Conservation (phyloP, 2,113 vertebrate genomes). For the Pterocles orientalis region DNA sequence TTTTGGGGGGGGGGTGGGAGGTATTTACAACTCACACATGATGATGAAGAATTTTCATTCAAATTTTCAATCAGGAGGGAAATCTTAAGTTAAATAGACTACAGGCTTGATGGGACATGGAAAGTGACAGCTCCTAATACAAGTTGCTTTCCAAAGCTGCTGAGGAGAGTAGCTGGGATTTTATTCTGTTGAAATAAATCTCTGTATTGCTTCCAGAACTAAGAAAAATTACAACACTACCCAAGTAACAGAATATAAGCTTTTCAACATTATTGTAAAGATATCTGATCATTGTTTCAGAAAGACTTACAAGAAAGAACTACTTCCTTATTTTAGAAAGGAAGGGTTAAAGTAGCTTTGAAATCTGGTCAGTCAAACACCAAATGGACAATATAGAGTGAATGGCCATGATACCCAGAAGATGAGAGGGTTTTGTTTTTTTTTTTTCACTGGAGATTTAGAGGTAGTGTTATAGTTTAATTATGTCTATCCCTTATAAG, state of each 20-base stretch:
- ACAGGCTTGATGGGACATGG: not conserved
- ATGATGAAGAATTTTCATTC: not conserved
- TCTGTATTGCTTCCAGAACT: not conserved
- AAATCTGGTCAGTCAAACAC: not conserved
- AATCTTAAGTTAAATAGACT: not conserved
- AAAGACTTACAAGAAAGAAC: not conserved
- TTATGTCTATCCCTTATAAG: not conserved
- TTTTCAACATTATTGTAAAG: not conserved
- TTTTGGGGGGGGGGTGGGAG: too few relatives aligned
- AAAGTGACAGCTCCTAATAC: not conserved
- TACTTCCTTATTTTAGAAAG: not conserved
- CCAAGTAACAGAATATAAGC: not conserved
- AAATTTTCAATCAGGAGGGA: not conserved
- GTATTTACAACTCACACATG: not conserved
- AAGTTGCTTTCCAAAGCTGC: not conserved
- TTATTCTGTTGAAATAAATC: not conserved
- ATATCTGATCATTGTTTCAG: not conserved
- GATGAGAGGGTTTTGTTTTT: not conserved
- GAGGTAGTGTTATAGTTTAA: not conserved
- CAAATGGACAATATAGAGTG: not conserved
- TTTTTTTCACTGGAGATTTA: not conserved
- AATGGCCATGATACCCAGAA: not conserved
- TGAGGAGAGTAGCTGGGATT: not conserved
- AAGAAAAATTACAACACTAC: not conserved
- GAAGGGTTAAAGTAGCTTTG: not conserved